Percentiles rank a stretch among this genome's conserved stretches.
These are phyloP conservation scores for Guaruba guarouba DNA, from an alignment of 2,113 vertebrate genomes.

Conservation along the genomic window DNA sequence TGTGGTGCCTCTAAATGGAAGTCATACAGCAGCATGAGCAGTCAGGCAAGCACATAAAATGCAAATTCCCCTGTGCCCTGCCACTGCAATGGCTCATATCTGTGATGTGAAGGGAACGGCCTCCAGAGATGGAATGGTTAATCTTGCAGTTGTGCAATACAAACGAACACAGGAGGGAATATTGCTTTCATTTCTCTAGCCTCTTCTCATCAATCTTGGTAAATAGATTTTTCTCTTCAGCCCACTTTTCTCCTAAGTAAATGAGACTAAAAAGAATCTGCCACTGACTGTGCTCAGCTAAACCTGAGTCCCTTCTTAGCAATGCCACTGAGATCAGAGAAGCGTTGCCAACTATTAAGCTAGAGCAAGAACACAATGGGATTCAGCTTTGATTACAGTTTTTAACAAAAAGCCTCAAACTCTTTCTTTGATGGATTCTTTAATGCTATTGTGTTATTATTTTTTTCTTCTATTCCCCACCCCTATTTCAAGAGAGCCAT, in stretches of 20 bases:
- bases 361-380: background rate
- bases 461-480: background rate
- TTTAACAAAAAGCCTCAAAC: constrained; percentile 16
- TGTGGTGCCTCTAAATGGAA: background rate
- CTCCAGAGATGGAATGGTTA: background rate
- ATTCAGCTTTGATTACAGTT: constrained; percentile 9
- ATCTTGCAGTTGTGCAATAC: background rate
- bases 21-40: background rate
- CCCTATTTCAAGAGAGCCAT: background rate
- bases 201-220: background rate
- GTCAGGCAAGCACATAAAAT: background rate
- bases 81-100: background rate
- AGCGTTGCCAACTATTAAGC: background rate
- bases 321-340: background rate
- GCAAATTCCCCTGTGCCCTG: background rate
- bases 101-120: background rate
- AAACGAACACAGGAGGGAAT: background rate
- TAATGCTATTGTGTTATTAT: background rate
- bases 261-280: background rate
- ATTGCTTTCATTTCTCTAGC: background rate
- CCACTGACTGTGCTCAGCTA: background rate
- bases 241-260: background rate
- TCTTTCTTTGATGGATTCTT: constrained; percentile 12
- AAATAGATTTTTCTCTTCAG: background rate
- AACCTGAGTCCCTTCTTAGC: background rate